Base-by-base conservation (phyloP, 2,888 invertebrate genomes). In the Cerastis rubricosa region DNA sequence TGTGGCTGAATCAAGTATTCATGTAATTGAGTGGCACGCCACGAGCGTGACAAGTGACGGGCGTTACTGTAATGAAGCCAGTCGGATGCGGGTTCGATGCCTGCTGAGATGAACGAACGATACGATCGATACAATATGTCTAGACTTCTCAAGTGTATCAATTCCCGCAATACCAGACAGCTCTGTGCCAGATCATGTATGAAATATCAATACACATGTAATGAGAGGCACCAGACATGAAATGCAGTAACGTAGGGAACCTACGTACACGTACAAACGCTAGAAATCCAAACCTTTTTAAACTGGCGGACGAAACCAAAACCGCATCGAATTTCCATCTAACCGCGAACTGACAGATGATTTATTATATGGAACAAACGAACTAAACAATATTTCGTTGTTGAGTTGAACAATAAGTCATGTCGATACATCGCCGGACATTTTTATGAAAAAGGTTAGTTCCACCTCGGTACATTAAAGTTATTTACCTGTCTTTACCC, bases 41-140 rank as follows among this genome's bases (percentile, higher is more conserved):
- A 14, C 29, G 35, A 59, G 35, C n/a, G 19, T 57, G 59, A 61
- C 64, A 49, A 59, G 59, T 61, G 59, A 61, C 63, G 35, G 47
- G 64, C 63, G 25, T 11, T 25, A 67, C 61, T 69, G 59, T 67
- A 49, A 47, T 51, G 63, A 71, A 71, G 66, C 54, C 54, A 63
- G 72, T 17, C 19, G 19, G 63, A 43, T 57, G 65, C 71, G 64
- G 51, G 85, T 74, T 77, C 72, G 73, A 76, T 81, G 78, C 68
- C 68, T 73, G 77, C 35, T 29, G 35, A 47, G 17, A 59, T 35
- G 49, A 40, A 45, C 59, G 43, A 61, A 12, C 45, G 17, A 35
- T 68, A 22, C 63, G 63, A 64, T 85, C 82, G 74, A 76, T 79
- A 69, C 65, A 14, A 66, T 66, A 78, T 68, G 75, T 81, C 85